Percentiles rank a stretch among this genome's conserved stretches.
These are phyloP conservation scores for Perithous albicinctus DNA, from an alignment of 2,888 invertebrate species.

Conservation along the genomic window DNA sequence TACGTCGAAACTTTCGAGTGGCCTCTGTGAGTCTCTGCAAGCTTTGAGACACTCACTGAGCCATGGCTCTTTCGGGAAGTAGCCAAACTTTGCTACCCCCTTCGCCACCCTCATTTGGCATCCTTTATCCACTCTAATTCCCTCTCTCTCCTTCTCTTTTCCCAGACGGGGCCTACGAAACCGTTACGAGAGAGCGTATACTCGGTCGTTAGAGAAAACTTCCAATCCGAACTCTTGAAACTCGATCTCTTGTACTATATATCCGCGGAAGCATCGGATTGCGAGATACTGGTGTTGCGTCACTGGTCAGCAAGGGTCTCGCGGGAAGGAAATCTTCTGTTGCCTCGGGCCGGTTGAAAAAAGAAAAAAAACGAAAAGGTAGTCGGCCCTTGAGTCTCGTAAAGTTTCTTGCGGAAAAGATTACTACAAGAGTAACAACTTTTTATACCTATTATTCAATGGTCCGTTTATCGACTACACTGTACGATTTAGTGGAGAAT, in stretches of 20 bases:
- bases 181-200: constrained; percentile 26
- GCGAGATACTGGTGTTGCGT: constrained; percentile 10
- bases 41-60: constrained; percentile 39
- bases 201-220: constrained; percentile 47
- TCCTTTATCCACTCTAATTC: not conserved
- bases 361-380: not conserved
- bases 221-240: constrained; percentile 49
- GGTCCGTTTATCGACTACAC: not conserved
- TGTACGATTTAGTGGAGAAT: not conserved
- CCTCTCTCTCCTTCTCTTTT: constrained; percentile 8
- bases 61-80: constrained; percentile 23
- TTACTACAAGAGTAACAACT: not conserved
- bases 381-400: not conserved
- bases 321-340: not conserved
- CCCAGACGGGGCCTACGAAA: constrained; percentile 7
- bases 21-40: constrained; percentile 5
- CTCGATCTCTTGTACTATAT: constrained; percentile 36
- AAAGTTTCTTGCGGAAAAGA: not conserved
- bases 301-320: constrained; percentile 18
- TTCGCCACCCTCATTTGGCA: not conserved
- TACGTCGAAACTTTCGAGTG: constrained; percentile 42
- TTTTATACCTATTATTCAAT: not conserved
- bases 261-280: constrained; percentile 30
- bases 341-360: not conserved
- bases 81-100: constrained; percentile 20